A percentile compares a stretch with the other conserved stretches of the same genome.
phyloP scores from a whole-genome alignment of 1,140 invertebrate species.

The Drosophila pseudoananassae region DNA sequence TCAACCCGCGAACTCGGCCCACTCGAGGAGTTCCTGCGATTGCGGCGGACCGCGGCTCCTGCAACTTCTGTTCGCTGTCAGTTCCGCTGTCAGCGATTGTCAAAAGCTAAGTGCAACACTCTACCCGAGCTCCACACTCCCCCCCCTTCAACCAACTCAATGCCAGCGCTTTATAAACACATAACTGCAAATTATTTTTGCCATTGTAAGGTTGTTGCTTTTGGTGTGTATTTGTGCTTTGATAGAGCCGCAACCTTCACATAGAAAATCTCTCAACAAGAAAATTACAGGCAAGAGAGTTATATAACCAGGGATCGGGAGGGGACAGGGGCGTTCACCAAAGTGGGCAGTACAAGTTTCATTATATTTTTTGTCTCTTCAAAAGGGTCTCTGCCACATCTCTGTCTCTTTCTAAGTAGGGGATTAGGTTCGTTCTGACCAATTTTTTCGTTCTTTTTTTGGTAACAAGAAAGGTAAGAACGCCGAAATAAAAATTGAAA shows the following conservation, averaged over 20 bases:
- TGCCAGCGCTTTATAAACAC: conserved; percentile 67
- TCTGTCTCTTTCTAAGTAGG: conserved; percentile 55
- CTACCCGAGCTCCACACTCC: conserved; percentile 8
- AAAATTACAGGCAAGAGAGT: conserved; percentile 68
- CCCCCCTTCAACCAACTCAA: conserved; percentile 45
- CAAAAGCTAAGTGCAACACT: conserved; percentile 73
- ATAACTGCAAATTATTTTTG: conserved; percentile 77
- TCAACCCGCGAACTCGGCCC: conserved; percentile 35
- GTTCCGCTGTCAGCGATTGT: conserved; percentile 67
- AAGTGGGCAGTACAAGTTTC: conserved; percentile 28
- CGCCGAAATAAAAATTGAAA: conserved; percentile 51
- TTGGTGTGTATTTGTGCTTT: conserved; percentile 28
- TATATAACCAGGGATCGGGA: conserved; percentile 13
- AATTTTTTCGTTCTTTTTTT: conserved; percentile 17
- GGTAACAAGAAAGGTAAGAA: conserved; percentile 11
- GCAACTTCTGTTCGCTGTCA: conserved; percentile 43
- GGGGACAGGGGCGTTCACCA: conserved; percentile 27
- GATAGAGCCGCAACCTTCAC: conserved; percentile 77
- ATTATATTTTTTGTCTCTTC: conserved; percentile 12
- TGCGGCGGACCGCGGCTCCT: conserved; percentile 29
- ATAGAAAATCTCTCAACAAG: conserved; percentile 83
- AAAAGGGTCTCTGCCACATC: conserved; percentile 18
- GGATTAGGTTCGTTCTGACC: conserved; percentile 57
- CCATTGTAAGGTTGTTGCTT: conserved; percentile 63
- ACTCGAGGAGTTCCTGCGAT: conserved; percentile 34